phyloP scores from a whole-genome alignment of 2,113 vertebrate species.

The Camelus dromedarius region DNA sequence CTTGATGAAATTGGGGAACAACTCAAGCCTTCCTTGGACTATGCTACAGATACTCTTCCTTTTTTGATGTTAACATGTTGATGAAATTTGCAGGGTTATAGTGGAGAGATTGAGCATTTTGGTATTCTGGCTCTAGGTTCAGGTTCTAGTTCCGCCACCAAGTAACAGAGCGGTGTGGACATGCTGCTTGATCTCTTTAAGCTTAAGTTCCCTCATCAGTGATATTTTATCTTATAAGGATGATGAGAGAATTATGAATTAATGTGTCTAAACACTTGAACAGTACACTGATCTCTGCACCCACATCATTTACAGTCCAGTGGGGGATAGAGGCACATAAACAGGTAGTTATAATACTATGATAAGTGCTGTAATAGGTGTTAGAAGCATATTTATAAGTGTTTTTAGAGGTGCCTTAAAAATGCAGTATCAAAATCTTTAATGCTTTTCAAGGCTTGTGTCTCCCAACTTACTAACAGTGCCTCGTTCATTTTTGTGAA shows the following conservation, averaged over 20 bases:
- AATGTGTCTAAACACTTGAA: background rate
- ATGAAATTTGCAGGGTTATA: background rate
- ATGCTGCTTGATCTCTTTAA: background rate
- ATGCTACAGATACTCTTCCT: background rate
- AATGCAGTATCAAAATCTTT: background rate
- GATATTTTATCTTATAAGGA: constrained; percentile 1
- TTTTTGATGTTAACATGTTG: constrained; percentile 1
- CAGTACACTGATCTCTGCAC: background rate
- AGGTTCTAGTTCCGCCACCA: background rate
- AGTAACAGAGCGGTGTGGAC: background rate
- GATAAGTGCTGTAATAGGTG: background rate
- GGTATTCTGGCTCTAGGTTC: constrained; percentile 10
- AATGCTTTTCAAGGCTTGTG: background rate
- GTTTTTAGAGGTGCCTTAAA: background rate
- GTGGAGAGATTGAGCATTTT: background rate
- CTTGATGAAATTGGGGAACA: background rate
- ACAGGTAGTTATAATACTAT: background rate
- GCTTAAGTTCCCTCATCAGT: background rate
- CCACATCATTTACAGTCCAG: background rate
- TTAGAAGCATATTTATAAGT: background rate
- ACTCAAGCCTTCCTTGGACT: background rate
- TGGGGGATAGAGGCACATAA: background rate
- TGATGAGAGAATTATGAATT: constrained; percentile 40
- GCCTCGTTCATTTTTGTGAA: constrained; percentile 8
- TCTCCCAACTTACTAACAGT: background rate